Evolutionary conservation across 2,888 invertebrate genomes (phyloP), one percentile per base, ranked within the genome.

Genomic region (Latrodectus hesperus): DNA sequence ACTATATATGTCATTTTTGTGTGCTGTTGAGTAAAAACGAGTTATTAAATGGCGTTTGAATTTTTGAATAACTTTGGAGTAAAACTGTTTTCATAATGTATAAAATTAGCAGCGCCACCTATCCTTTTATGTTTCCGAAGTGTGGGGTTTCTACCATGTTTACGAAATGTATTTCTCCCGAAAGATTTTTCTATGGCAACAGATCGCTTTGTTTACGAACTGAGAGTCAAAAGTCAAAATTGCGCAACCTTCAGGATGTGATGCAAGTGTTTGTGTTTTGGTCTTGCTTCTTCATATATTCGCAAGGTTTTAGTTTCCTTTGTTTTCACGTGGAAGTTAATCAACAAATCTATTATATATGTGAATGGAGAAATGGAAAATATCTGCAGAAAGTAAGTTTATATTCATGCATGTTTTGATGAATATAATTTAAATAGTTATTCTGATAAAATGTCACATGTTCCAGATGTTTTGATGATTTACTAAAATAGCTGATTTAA

Each of bases 221-320:
- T 68, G 64, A 64, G 60, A 76, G 80, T 79, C 65, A 49, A 79
- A 73, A 77, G 77, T 72, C 76, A 81, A 77, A 64, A 77, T 87
- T 87, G 86, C 86, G 86, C 81, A 87, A 87, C 81, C 81, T 55
- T 72, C 86, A 87, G 86, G 86, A 87, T 87, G 81, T 87, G 86
- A 87, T 87, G 86, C 81, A 87, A 87, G 86, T 87, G 86, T 86
- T 86, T 80, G 70, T 81, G 81, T 87, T 87, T 87, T 80, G 86
- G 72, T 81, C 65, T 76, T 76, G 71, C 67, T 72, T 76, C n/a
- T 16, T 64, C 64, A 60, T 60, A 60, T 60, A 70, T 75, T 68
- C 53, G 51, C 64, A 71, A 80, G 71, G 81, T 67, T 72, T 64
- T 74, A 38, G 51, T 77, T 77, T 67, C 77, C 81, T 81, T 87